Evolutionary conservation across 2,113 vertebrate genomes (phyloP).

Genomic region (Acinonyx jubatus): DNA sequence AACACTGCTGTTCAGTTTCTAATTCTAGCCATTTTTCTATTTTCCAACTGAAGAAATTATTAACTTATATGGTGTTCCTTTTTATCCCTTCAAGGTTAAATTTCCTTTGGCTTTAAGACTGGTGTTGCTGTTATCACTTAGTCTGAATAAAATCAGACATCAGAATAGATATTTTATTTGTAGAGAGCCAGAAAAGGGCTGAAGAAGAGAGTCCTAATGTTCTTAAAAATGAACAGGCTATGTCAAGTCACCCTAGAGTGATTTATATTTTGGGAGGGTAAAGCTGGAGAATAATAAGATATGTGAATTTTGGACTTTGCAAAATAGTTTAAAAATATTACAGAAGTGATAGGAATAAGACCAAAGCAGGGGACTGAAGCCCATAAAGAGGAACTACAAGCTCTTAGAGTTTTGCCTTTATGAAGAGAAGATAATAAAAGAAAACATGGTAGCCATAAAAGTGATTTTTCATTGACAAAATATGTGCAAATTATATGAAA

Average conservation of each 20-base stretch:
- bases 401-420: background rate
- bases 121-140: background rate
- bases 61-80: background rate
- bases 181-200: background rate
- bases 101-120: background rate
- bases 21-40: background rate
- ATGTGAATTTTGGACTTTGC: background rate
- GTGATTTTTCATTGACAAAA: background rate
- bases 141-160: background rate
- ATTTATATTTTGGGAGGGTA: background rate
- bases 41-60: background rate
- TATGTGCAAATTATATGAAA: background rate
- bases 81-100: background rate
- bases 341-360: background rate
- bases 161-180: background rate
- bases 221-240: background rate
- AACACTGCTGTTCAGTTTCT: background rate
- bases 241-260: background rate
- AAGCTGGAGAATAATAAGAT: background rate
- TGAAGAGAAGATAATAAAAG: background rate
- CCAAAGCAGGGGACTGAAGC: background rate
- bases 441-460: background rate
- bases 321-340: background rate
- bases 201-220: background rate
- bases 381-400: background rate